Evolutionary conservation across 1,140 invertebrate species (phyloP).

Genomic region (Drosophila sp.): DNA sequence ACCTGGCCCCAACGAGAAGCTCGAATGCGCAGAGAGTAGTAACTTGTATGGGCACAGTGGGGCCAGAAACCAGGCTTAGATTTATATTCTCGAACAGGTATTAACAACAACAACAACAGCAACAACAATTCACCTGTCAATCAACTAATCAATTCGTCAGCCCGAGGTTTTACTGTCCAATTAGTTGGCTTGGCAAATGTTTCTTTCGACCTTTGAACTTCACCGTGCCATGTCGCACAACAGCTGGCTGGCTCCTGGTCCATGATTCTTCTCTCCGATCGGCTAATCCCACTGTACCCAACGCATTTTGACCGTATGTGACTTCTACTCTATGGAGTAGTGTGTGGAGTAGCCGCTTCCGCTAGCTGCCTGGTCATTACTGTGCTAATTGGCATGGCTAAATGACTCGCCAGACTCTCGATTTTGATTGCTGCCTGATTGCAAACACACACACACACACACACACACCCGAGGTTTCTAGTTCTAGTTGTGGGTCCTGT

Average conservation of each 20-base stretch:
- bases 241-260: constrained; percentile 20
- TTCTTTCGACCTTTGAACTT: constrained; percentile 45
- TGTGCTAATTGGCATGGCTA: constrained; percentile 40
- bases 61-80: neutral
- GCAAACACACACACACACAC: neutral
- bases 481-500: neutral
- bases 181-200: constrained; percentile 17
- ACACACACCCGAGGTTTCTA: too few relatives aligned
- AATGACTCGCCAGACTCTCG: neutral
- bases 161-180: constrained; percentile 22
- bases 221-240: constrained; percentile 27
- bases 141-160: constrained; percentile 7
- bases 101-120: too few relatives aligned
- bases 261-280: too few relatives aligned
- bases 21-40: neutral
- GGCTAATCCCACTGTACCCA: neutral
- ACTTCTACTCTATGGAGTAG: neutral
- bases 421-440: constrained; percentile 24
- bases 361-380: constrained; percentile 28
- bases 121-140: neutral
- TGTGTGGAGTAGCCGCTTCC: neutral
- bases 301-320: too few relatives aligned
- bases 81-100: too few relatives aligned
- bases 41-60: neutral
- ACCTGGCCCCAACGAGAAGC: neutral